phyloP scores from a whole-genome alignment of 2,888 invertebrate genomes.

The Cataglyphis altisquamis region DNA sequence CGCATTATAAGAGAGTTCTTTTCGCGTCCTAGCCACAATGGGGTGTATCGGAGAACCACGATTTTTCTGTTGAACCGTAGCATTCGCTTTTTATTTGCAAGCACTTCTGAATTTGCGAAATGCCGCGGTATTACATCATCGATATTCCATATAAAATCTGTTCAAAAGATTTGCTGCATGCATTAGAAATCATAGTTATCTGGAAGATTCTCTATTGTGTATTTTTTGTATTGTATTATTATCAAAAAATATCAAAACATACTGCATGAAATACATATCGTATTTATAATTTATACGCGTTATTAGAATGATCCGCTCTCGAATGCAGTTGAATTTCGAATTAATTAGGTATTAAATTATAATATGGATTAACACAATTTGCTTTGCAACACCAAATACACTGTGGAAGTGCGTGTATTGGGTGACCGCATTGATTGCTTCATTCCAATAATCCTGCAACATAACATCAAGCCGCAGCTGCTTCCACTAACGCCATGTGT shows the following conservation, averaged over 20 bases:
- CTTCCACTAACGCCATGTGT: conserved; percentile 35
- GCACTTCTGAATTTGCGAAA: conserved; percentile 30
- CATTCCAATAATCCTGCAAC: conserved; percentile 40
- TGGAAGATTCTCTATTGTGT: neutral
- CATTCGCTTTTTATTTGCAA: conserved; percentile 39
- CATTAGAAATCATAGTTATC: neutral
- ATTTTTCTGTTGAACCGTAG: conserved; percentile 39
- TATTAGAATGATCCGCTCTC: conserved; percentile 20
- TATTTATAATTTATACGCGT: neutral
- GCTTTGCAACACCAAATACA: conserved; percentile 27
- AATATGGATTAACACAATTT: conserved; percentile 49
- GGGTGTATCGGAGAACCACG: conserved; percentile 35
- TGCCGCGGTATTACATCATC: neutral
- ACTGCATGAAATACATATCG: neutral
- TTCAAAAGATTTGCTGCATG: neutral
- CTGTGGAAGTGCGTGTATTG: conserved; percentile 44
- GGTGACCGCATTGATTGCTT: conserved; percentile 48
- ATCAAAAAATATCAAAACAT: neutral
- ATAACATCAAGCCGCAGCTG: conserved; percentile 42
- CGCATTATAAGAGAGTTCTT: conserved; percentile 49
- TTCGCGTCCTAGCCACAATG: conserved; percentile 35
- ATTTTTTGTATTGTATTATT: neutral
- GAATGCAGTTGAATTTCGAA: conserved; percentile 20
- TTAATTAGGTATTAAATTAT: conserved; percentile 40
- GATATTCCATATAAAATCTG: neutral